These are phyloP conservation scores for Euplagia quadripunctaria DNA, from an alignment of 2,888 invertebrate species.

Conservation along the genomic window DNA sequence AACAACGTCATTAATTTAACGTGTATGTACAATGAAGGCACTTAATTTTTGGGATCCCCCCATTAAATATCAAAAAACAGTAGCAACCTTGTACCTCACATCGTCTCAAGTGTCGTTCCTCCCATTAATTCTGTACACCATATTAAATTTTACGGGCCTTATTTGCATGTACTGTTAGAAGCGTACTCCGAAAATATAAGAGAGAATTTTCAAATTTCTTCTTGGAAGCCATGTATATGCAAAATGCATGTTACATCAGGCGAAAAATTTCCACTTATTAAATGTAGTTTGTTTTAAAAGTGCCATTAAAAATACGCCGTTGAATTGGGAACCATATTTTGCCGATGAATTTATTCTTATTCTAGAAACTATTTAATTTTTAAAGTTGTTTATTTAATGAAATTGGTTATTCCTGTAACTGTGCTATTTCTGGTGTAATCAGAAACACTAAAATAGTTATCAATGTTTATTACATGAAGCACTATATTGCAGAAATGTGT, in stretches of 20 bases:
- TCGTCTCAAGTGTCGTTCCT: constrained; percentile 36
- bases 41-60: constrained; percentile 23
- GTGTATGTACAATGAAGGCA: constrained; percentile 19
- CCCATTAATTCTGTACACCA: constrained; percentile 52
- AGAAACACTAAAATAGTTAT: no score
- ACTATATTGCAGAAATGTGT: no score
- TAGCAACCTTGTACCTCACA: constrained; percentile 31
- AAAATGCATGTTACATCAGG: constrained; percentile 76
- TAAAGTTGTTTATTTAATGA: neutral
- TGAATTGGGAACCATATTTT: neutral
- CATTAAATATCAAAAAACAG: constrained; percentile 47
- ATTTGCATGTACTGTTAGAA: constrained; percentile 54
- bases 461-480: neutral
- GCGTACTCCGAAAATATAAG: constrained; percentile 41
- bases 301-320: constrained; percentile 15
- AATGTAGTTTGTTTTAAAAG: constrained; percentile 27
- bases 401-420: neutral
- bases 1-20: neutral
- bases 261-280: constrained; percentile 35
- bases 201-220: constrained; percentile 48
- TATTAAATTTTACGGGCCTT: constrained; percentile 56
- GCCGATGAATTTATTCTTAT: neutral
- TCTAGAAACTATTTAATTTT: neutral
- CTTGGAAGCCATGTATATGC: constrained; percentile 61
- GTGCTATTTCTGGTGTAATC: neutral